Base-by-base conservation (phyloP, 2,797 vertebrate species). In the Acanthurus tractus region DNA sequence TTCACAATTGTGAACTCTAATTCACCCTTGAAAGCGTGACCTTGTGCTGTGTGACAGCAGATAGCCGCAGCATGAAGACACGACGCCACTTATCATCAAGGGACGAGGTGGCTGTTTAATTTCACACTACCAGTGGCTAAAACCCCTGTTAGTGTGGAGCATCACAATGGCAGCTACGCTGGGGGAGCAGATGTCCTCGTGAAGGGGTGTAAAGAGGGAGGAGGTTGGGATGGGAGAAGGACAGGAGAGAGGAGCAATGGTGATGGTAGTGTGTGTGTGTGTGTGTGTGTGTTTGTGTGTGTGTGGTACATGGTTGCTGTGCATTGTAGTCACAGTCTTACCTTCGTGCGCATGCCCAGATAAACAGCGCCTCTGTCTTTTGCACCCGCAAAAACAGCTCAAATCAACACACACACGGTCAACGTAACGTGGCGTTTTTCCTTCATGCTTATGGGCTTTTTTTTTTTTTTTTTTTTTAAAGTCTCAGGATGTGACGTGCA, bases 71-170 rank as follows among this genome's bases (percentile, higher is more conserved):
- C 90, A 86, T 91, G 89, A 91, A 92, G 90, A 93, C 89, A 91
- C 88, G 88, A 87, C 70, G 85, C 88, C 91, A 93, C 93, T 94
- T 92, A 93, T 92, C 91, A 93, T 90, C 91, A 92, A 92, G 90
- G 87, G 90, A 92, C 84, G 83, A 90, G 90, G 85, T 89, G 91
- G 91, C 93, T 91, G 92, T 92, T 93, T 94, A 93, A 94, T 94
- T 88, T 92, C 93, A 94, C 89, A 95, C 93, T 89, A 92, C 86
- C 90, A 86, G 90, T 90, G 89, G 90, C 91, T 91, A 89, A 91
- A 91, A 90, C 86, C 91, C 88, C 82, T 87, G 92, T 93, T 93
- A 91, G 90, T 87, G 87, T 69, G 84, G 91, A 88, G 86, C 87
- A 62, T 86, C 87, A 93, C 91, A 92, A 93, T 93, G 90, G 90